Percentiles rank a stretch among this genome's conserved stretches.
These are phyloP conservation scores for Agrypnia vestita DNA, from an alignment of 1,140 invertebrate species.

Conservation along the genomic window DNA sequence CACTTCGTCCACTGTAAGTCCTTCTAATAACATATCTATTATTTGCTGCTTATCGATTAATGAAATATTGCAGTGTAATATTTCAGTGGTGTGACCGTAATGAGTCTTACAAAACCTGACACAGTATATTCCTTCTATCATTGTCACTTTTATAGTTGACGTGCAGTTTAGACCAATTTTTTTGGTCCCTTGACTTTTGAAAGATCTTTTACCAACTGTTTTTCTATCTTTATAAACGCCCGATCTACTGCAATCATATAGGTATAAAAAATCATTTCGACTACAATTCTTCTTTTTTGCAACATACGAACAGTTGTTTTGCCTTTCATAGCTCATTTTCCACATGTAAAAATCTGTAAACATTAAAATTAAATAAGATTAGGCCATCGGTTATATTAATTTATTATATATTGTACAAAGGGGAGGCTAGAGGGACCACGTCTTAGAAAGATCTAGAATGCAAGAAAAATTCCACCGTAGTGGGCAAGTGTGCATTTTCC, in stretches of 20 bases:
- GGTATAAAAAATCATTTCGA: slow-evolving; percentile 14
- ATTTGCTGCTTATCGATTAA: slow-evolving; percentile 18
- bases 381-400: too few relatives aligned
- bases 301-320: slow-evolving; percentile 29
- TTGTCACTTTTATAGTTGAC: slow-evolving; percentile 16
- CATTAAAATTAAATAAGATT: too few relatives aligned
- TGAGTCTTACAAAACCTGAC: slow-evolving; percentile 24
- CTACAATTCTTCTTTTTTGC: slow-evolving; percentile 13
- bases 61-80: neutral
- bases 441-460: neutral
- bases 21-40: neutral
- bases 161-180: slow-evolving; percentile 24
- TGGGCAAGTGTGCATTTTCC: too few relatives aligned
- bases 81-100: slow-evolving; percentile 9
- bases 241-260: slow-evolving; percentile 19
- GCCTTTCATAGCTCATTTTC: slow-evolving; percentile 29
- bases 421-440: neutral
- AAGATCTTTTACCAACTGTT: neutral
- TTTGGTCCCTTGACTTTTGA: slow-evolving; percentile 23
- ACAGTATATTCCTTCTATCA: slow-evolving; percentile 5
- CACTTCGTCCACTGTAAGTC: neutral
- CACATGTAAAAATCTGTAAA: slow-evolving; percentile 35
- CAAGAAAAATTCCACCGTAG: too few relatives aligned
- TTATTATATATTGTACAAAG: neutral
- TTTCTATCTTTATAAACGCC: slow-evolving; percentile 15